These are phyloP conservation scores for Strigops habroptila DNA, from an alignment of 2,113 vertebrate genomes.

Conservation along the genomic window DNA sequence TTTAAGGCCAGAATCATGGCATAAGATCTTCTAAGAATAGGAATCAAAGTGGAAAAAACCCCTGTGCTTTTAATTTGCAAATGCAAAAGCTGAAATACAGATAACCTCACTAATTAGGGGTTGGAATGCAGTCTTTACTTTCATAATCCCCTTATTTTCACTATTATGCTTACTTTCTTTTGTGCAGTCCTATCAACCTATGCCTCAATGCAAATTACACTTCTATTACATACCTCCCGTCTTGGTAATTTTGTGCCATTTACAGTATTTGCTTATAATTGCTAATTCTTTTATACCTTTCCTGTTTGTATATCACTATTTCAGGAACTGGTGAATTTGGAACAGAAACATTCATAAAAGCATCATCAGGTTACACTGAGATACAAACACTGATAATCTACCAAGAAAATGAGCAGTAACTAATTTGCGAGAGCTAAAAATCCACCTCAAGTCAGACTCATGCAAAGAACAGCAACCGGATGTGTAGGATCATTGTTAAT, in stretches of 20 bases:
- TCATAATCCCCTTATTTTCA: constrained; percentile 44
- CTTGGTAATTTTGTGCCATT: not conserved
- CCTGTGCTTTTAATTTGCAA: not conserved
- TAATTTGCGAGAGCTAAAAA: not conserved
- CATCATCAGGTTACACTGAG: not conserved
- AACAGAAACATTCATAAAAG: not conserved
- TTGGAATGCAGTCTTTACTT: constrained; percentile 24
- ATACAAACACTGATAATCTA: not conserved
- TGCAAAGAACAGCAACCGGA: not conserved
- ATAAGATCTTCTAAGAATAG: not conserved
- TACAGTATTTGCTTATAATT: not conserved
- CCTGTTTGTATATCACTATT: not conserved
- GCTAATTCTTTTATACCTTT: not conserved
- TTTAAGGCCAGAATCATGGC: not conserved
- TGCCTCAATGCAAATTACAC: not conserved
- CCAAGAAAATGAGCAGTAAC: not conserved
- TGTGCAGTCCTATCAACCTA: not conserved
- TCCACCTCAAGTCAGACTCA: not conserved
- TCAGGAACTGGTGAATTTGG: not conserved
- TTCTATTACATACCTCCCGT: not conserved
- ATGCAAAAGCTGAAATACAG: not conserved
- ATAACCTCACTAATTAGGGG: constrained; percentile 39
- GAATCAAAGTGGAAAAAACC: not conserved
- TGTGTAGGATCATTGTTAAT: not conserved
- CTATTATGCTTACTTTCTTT: constrained; percentile 1